Percentiles rank a stretch among this genome's conserved stretches.
Conservation (phyloP, 2,797 vertebrate species). For the Pelobates cultripes region DNA sequence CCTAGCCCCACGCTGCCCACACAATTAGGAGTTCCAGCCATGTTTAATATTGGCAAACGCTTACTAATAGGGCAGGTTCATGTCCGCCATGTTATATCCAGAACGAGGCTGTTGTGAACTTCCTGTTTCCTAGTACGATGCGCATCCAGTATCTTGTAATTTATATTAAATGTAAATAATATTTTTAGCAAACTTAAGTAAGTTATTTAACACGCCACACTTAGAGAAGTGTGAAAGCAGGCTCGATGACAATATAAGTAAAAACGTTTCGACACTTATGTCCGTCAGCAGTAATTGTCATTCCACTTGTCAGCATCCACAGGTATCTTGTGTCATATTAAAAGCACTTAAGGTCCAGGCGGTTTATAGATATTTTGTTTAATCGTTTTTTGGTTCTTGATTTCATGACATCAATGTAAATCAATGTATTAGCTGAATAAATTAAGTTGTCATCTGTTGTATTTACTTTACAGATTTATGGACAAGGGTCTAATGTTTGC, state of each 20-base stretch:
- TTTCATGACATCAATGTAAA: too few species aligned
- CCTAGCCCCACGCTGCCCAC: not conserved
- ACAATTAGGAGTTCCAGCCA: conserved; percentile 9
- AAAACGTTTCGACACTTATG: not conserved
- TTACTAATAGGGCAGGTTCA: conserved; percentile 51
- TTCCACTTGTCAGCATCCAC: not conserved
- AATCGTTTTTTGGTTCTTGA: too few species aligned
- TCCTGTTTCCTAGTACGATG: not conserved
- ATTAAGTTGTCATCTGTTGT: too few species aligned
- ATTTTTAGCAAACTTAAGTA: not conserved
- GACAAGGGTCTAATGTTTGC: too few species aligned
- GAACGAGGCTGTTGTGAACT: conserved; percentile 31
- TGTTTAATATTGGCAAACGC: conserved; percentile 32
- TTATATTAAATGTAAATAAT: not conserved
- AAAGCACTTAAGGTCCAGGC: not conserved
- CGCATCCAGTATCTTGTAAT: not conserved
- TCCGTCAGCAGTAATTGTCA: not conserved
- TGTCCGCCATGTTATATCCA: conserved; percentile 50
- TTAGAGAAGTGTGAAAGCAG: not conserved
- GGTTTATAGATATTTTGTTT: too few species aligned
- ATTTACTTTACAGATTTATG: too few species aligned
- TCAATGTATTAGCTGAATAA: too few species aligned
- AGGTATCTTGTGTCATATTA: not conserved
- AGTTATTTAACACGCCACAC: not conserved
- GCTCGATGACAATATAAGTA: not conserved